Conservation (phyloP, 2,113 vertebrate genomes). For the Eulemur macaco region DNA sequence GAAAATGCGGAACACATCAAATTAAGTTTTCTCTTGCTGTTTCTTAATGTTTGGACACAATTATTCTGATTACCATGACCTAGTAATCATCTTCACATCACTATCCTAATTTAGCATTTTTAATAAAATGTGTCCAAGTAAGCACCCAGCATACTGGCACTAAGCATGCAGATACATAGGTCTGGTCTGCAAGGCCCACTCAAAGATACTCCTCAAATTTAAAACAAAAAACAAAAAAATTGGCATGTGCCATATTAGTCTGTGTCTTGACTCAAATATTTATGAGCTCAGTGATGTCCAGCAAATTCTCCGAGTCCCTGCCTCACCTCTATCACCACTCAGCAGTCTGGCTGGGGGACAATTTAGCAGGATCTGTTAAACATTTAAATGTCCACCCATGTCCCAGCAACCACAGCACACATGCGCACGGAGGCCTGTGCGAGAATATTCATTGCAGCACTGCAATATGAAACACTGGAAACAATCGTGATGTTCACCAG, state of each 20-base stretch:
- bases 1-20: background rate
- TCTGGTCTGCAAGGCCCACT: background rate
- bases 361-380: too few relatives aligned
- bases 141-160: background rate
- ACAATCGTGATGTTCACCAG: background rate
- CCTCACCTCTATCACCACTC: background rate
- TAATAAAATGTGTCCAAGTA: background rate
- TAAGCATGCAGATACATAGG: background rate
- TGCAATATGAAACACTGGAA: background rate
- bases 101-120: slow-evolving; percentile 6
- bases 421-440: background rate
- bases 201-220: background rate
- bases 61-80: background rate
- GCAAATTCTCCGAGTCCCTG: background rate
- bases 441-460: background rate
- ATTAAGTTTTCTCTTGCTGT: background rate
- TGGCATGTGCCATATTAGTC: background rate
- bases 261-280: background rate
- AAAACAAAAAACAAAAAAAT: background rate
- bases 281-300: background rate
- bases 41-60: slow-evolving; percentile 26
- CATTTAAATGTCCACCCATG: background rate
- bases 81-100: background rate
- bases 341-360: background rate
- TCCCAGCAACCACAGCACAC: background rate